A percentile compares a stretch with the other conserved stretches of the same genome.
Evolutionary conservation across 2,797 vertebrate species (phyloP).

Genomic region (Mus minutoides): DNA sequence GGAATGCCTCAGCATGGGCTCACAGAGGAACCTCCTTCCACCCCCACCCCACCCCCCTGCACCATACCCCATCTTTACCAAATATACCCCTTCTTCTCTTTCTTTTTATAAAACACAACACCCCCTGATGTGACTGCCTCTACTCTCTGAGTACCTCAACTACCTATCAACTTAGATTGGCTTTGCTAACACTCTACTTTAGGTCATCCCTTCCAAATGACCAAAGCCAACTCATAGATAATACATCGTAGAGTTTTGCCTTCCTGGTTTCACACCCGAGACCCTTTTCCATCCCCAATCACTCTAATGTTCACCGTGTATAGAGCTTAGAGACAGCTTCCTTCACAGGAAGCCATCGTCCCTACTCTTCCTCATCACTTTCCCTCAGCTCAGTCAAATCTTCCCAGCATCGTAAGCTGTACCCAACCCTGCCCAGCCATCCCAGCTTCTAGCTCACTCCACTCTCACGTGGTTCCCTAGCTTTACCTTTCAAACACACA

Average conservation of each 20-base stretch:
- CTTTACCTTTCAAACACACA: neutral
- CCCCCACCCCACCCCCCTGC: too few relatives aligned
- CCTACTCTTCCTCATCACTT: neutral
- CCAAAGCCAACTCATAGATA: neutral
- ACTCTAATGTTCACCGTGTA: neutral
- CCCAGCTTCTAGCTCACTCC: neutral
- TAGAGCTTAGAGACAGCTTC: neutral
- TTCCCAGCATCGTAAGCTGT: neutral
- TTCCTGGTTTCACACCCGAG: neutral
- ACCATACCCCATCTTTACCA: neutral
- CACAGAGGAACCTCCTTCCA: neutral
- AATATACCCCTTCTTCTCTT: neutral
- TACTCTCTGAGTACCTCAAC: neutral
- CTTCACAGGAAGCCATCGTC: neutral
- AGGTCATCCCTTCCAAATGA: neutral
- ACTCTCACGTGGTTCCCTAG: neutral
- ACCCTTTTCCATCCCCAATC: neutral
- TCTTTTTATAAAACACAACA: neutral
- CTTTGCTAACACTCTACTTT: constrained; percentile 15
- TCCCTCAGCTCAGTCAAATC: neutral
- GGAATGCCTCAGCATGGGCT: too few relatives aligned
- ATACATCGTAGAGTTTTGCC: neutral
- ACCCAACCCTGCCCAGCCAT: neutral
- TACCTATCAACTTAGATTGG: neutral
- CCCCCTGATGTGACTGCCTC: neutral